Percentiles rank a stretch among this genome's conserved stretches.
These are phyloP conservation scores for Chelonia mydas DNA, from an alignment of 2,797 vertebrate genomes.

Conservation along the genomic window DNA sequence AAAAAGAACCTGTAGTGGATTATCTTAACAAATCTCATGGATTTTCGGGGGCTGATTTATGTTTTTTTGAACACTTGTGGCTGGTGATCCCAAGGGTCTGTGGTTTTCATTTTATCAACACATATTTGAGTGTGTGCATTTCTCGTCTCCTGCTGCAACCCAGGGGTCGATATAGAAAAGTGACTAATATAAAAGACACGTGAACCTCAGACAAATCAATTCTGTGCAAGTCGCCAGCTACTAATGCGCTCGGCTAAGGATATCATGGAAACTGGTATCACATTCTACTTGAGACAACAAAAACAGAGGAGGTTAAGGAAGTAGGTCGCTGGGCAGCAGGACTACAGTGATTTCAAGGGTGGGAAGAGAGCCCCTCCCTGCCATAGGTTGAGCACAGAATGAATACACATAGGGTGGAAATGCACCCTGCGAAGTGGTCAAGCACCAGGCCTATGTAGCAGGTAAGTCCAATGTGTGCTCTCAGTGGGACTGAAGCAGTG, in stretches of 20 bases:
- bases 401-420: not conserved
- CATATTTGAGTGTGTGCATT: accelerated
- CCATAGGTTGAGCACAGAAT: not conserved
- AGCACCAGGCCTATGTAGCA: not conserved
- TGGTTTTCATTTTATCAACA: not conserved
- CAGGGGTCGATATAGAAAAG: not conserved
- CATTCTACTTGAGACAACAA: accelerated
- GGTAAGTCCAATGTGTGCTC: not conserved
- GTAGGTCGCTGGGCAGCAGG: accelerated
- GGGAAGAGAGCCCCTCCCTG: not conserved
- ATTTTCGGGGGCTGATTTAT: not conserved
- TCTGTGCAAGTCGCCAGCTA: not conserved
- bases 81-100: not conserved
- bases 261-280: accelerated
- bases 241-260: not conserved
- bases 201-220: not conserved
- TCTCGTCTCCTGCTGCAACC: not conserved
- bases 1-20: not conserved
- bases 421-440: not conserved
- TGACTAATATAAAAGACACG: accelerated
- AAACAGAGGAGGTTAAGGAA: accelerated
- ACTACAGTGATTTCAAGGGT: not conserved
- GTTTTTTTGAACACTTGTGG: not conserved
- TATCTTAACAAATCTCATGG: not conserved
- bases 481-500: not conserved